Evolutionary conservation across 2,888 invertebrate genomes (phyloP).

Genomic region (Phyllotreta cruciferae): DNA sequence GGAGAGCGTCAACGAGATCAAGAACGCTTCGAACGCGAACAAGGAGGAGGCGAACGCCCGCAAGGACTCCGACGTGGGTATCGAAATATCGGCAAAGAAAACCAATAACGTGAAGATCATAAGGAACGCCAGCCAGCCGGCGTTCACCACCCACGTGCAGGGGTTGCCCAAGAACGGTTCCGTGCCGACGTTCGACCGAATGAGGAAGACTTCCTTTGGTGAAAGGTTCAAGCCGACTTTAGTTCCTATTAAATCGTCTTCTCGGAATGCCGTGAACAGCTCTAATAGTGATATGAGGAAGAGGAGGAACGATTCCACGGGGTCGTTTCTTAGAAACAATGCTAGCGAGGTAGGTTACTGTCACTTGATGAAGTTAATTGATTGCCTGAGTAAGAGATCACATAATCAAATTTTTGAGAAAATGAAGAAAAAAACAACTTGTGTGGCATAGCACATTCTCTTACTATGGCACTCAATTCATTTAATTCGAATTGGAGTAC

Average conservation of each 20-base stretch:
- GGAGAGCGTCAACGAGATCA: slow-evolving; percentile 50
- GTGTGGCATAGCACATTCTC: too few relatives aligned
- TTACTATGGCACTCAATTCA: too few relatives aligned
- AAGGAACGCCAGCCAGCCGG: slow-evolving; percentile 87
- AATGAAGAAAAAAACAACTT: too few relatives aligned
- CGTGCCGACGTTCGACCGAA: slow-evolving; percentile 87
- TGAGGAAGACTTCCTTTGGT: slow-evolving; percentile 82
- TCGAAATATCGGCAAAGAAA: neutral
- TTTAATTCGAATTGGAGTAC: too few relatives aligned
- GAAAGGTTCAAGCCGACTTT: slow-evolving; percentile 85
- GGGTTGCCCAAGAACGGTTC: slow-evolving; percentile 87
- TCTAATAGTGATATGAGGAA: slow-evolving; percentile 79
- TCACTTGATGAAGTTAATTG: too few relatives aligned
- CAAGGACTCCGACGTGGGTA: slow-evolving; percentile 48
- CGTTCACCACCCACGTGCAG: slow-evolving; percentile 69
- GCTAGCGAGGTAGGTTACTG: slow-evolving; percentile 65
- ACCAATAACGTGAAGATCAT: slow-evolving; percentile 60
- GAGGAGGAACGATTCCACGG: slow-evolving; percentile 63
- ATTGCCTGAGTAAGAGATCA: too few relatives aligned
- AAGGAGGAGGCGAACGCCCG: slow-evolving; percentile 47
- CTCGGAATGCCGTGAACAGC: slow-evolving; percentile 73
- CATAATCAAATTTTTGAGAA: too few relatives aligned
- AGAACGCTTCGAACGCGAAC: slow-evolving; percentile 48
- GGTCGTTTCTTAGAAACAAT: slow-evolving; percentile 67
- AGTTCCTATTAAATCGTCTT: slow-evolving; percentile 80